Evolutionary conservation across 92 coral and sea anemone species (phyloP), one percentile per base, ranked within the genome.

Genomic region (Blastomussa wellsi): DNA sequence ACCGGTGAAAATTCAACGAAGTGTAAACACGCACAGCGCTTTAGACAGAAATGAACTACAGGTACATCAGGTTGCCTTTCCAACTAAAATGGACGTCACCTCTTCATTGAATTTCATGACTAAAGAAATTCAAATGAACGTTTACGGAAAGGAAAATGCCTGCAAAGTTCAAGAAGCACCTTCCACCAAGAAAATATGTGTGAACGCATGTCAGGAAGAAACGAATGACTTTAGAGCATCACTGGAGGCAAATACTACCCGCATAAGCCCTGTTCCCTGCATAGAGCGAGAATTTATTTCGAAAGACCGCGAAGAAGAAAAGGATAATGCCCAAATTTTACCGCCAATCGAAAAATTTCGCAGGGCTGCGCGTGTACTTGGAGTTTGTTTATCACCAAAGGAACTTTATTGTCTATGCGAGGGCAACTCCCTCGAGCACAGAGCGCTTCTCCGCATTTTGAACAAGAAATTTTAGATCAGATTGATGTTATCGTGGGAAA

Each of bases 281-380:
- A 22, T 12, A n/a, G 22, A 35, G 39, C 42, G 14, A 55, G 62
- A 4, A 12, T 35, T 1, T 14, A 49, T 26, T 31, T 12, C 64
- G 36, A 35, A 80, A 20, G 66, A 39, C 35, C 3, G 3, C 22
- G 72, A 28, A 48, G 53, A 65, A 24, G 60, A 80, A 29, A 29
- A 12, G 51, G 69, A 38, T 26, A 14, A 52, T 8, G 39, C 44
- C 20, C 66, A 82, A 26, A 26, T 13, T 71, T 71, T 20, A 15
- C 70, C 69, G 16, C 33, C 67, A 16, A 70, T 70, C 1, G 86
- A 82, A 35, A 93, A 89, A 55, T 86, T 93, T 47, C 70, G 94
- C 42, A 64, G 97, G 29, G 97, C 94, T 9, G 94, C 97, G 0
- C 86, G 97, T 17, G 83, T 90, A 8, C 85, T 93, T 7, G 97